A percentile compares a stretch with the other conserved stretches of the same genome.
phyloP scores from a whole-genome alignment of 2,888 invertebrate genomes.

The Nebria salina region DNA sequence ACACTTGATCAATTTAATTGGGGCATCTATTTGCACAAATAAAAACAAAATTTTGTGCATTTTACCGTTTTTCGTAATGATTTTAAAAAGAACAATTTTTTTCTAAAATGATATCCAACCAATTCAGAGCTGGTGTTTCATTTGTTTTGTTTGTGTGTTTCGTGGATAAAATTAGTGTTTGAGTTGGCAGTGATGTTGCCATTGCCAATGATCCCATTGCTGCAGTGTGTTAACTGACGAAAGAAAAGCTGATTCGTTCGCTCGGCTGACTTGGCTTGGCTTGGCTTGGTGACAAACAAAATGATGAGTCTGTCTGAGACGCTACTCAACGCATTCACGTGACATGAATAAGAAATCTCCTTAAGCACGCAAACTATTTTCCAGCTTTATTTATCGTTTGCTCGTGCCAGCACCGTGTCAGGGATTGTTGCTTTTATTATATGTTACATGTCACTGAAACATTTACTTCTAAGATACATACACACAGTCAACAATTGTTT shows the following conservation, averaged over 20 bases:
- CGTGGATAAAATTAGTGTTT: neutral
- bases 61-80: no score
- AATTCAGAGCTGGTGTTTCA: neutral
- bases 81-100: no score
- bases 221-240: neutral
- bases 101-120: neutral
- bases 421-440: constrained; percentile 16
- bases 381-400: constrained; percentile 49
- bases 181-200: neutral
- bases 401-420: constrained; percentile 34
- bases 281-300: constrained; percentile 20
- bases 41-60: no score
- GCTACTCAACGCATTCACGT: constrained; percentile 48
- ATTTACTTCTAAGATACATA: neutral
- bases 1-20: no score
- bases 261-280: constrained; percentile 12
- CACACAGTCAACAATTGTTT: neutral
- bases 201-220: neutral
- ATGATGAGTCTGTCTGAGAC: constrained; percentile 30
- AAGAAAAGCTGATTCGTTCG: neutral
- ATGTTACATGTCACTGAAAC: constrained; percentile 9
- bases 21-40: no score
- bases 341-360: constrained; percentile 54
- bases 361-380: constrained; percentile 53
- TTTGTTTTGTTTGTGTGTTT: neutral